Evolutionary conservation across 1,140 invertebrate genomes (phyloP).

Genomic region (Drosophila sechellia): DNA sequence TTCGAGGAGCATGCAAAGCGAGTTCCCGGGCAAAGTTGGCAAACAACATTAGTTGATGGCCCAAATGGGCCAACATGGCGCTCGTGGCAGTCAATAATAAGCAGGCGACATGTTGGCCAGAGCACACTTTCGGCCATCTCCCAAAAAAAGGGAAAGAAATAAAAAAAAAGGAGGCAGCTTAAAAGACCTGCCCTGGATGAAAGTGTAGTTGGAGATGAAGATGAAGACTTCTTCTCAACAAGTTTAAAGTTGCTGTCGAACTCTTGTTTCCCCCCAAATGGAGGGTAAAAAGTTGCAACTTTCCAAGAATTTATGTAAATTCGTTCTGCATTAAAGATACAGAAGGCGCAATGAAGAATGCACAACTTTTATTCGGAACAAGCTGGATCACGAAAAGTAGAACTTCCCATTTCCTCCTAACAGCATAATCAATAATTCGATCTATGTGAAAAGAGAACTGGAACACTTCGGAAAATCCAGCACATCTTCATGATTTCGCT

Average conservation of each 20-base stretch:
- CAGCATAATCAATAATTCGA: slow-evolving; percentile 27
- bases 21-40: slow-evolving; percentile 63
- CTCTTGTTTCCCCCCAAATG: slow-evolving; percentile 13
- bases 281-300: slow-evolving; percentile 33
- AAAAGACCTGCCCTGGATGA: not conserved
- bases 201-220: slow-evolving; percentile 18
- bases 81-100: slow-evolving; percentile 81
- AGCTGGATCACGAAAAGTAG: not conserved
- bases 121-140: slow-evolving; percentile 63
- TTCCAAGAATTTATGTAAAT: slow-evolving; percentile 65
- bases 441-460: not conserved
- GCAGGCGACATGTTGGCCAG: slow-evolving; percentile 79
- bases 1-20: slow-evolving; percentile 55
- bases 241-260: slow-evolving; percentile 66
- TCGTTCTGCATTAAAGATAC: slow-evolving; percentile 62
- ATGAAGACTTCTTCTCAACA: slow-evolving; percentile 67
- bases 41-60: slow-evolving; percentile 83
- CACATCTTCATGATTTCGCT: slow-evolving; percentile 14
- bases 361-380: slow-evolving; percentile 17
- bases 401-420: not conserved
- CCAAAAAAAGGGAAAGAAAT: slow-evolving; percentile 8
- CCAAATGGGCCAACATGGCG: slow-evolving; percentile 78
- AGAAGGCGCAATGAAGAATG: slow-evolving; percentile 31
- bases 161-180: slow-evolving; percentile 1
- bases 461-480: not conserved